Percentiles rank a stretch among this genome's conserved stretches.
Conservation (phyloP, 1,140 invertebrate species). For the Portunus trituberculatus region DNA sequence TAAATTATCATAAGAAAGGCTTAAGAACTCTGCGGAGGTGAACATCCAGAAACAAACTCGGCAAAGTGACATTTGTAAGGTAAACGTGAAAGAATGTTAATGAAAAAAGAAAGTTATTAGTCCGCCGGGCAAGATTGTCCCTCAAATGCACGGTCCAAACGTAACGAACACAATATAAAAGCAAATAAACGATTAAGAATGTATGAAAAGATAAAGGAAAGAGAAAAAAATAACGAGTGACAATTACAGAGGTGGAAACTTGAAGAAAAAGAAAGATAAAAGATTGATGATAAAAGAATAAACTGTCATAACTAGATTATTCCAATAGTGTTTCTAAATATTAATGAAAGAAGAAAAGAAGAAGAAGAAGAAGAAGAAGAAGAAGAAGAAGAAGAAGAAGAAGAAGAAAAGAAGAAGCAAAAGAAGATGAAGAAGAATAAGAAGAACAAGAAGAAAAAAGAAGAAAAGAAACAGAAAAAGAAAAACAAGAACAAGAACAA, state of each 20-base stretch:
- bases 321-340: background rate
- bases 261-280: background rate
- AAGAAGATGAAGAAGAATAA: background rate
- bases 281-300: background rate
- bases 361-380: too few species aligned
- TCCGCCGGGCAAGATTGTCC: too few species aligned
- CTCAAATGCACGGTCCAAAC: background rate
- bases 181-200: background rate
- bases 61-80: too few species aligned
- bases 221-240: background rate
- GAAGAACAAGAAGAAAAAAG: too few species aligned
- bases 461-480: too few species aligned
- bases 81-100: too few species aligned
- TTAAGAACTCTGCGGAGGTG: too few species aligned
- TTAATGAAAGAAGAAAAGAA: background rate
- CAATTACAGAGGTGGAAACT: background rate
- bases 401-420: too few species aligned
- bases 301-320: background rate
- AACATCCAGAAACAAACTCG: too few species aligned
- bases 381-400: slow-evolving; percentile 23
- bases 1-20: too few species aligned
- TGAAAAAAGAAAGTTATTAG: too few species aligned
- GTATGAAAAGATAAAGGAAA: background rate
- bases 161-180: background rate
- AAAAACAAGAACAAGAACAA: too few species aligned